These are phyloP conservation scores for Patella depressa DNA, from an alignment of 2,888 invertebrate species.

Conservation along the genomic window DNA sequence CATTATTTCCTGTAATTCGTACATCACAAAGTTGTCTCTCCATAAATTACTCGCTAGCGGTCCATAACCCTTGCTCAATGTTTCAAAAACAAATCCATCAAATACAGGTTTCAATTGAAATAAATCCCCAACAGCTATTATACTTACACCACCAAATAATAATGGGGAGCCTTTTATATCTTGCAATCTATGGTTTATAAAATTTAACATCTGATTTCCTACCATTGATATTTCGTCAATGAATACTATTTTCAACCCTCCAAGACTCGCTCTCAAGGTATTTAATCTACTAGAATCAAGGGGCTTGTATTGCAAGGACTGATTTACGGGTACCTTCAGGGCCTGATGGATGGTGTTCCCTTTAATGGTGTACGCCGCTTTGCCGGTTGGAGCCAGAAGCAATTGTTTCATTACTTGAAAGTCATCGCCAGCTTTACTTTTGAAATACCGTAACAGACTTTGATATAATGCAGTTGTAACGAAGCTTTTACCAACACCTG, in stretches of 20 bases:
- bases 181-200: conserved; percentile 29
- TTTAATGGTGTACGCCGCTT: conserved; percentile 36
- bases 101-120: conserved; percentile 38
- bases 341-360: conserved; percentile 32
- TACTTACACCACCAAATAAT: conserved; percentile 29
- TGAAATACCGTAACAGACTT: conserved; percentile 31
- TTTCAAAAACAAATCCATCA: conserved; percentile 32
- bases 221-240: conserved; percentile 46
- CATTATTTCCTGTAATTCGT: conserved; percentile 41
- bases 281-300: conserved; percentile 16
- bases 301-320: conserved; percentile 23
- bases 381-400: conserved; percentile 42
- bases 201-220: conserved; percentile 31
- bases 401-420: conserved; percentile 24
- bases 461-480: conserved; percentile 42
- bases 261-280: conserved; percentile 14
- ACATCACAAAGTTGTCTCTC: conserved; percentile 35
- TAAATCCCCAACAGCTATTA: conserved; percentile 40
- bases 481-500: conserved; percentile 43
- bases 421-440: conserved; percentile 33
- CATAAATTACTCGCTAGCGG: conserved; percentile 40
- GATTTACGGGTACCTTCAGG: conserved; percentile 28
- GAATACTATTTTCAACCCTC: conserved; percentile 30
- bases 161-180: too few relatives aligned
- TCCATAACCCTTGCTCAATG: conserved; percentile 24